Evolutionary conservation across 92 coral and sea anemone genomes (phyloP), one percentile per base, ranked within the genome.

Genomic region (Epizoanthus scotinus): DNA sequence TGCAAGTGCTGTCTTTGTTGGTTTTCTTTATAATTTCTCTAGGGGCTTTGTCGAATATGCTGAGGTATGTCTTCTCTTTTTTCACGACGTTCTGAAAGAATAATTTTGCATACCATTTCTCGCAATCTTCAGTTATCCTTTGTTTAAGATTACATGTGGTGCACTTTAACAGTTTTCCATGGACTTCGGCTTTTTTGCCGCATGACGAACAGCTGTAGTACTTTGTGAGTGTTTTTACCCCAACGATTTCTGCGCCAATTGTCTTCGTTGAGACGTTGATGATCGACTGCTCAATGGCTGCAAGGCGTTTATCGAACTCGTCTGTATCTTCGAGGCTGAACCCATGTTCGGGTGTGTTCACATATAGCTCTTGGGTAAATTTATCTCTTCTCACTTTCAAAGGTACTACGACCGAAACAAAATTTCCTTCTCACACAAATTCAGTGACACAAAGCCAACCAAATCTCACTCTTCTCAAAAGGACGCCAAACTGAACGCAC

Each of bases 121-220:
- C 52, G 42, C 44, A 58, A 70, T 65, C 86, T 53, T 34, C 44
- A 38, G 47, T 70, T 26, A 82, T 58, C 57, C 71, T 13, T 61
- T 82, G 86, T 63, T 21, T 64, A n/a, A 82, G 15, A 25, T 47
- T 15, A 26, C 86, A 82, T 14, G 86, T 36, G 57, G 74, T 78
- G 59, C 86, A 82, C 42, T 62, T 82, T 26, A 82, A 12, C 2
- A 73, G n/a, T 28, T 82, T 82, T 20, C 79, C 79, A 34, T 26
- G 63, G 0, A 47, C 71, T 20, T 78, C 64, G 7, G 55, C 47
- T 61, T 63, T 78, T 21, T 64, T 78, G 0, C 59, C 59, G 20
- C 59, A 72, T n/a, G 87, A 69, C 58, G 15, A 54, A 29, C 81
- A 83, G 21, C 58, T 14, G 42, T 57, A 71, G 21, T 71, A 71